phyloP scores from a whole-genome alignment of 2,888 invertebrate species.

The Ichneumon xanthorius region DNA sequence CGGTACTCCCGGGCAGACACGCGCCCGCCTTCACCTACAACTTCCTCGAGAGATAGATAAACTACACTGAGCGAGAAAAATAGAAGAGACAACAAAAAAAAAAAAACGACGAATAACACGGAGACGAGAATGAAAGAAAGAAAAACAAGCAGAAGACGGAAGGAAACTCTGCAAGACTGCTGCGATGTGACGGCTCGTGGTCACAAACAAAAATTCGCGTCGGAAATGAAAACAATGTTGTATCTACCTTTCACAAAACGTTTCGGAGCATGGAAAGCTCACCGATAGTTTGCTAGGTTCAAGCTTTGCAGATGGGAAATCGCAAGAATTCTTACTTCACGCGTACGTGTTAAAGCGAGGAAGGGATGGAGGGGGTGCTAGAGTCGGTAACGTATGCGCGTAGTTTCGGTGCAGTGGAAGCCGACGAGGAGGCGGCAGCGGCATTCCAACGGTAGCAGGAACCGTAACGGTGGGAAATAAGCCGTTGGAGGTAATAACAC shows the following conservation, averaged over 20 bases:
- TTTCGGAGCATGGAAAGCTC: too few species aligned
- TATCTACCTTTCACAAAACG: too few species aligned
- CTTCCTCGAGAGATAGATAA: slow-evolving; percentile 28
- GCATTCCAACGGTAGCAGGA: slow-evolving; percentile 63
- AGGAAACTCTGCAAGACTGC: not conserved
- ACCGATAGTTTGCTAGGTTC: too few species aligned
- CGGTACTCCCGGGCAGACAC: slow-evolving; percentile 66
- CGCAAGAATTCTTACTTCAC: not conserved
- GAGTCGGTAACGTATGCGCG: not conserved
- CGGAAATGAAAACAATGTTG: too few species aligned
- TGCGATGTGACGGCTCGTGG: not conserved
- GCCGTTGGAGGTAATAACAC: slow-evolving; percentile 66
- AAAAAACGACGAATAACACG: not conserved
- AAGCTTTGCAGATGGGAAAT: not conserved
- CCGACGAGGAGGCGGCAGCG: slow-evolving; percentile 20
- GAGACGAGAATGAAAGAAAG: not conserved
- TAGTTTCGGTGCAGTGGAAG: not conserved
- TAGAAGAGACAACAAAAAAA: slow-evolving; percentile 5
- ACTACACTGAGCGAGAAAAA: slow-evolving; percentile 6
- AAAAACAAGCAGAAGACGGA: not conserved
- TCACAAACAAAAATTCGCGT: not conserved
- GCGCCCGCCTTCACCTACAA: slow-evolving; percentile 48
- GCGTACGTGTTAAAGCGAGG: not conserved
- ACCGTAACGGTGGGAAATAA: slow-evolving; percentile 69
- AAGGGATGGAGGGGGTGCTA: slow-evolving; percentile 21